A percentile compares a stretch with the other conserved stretches of the same genome.
These are phyloP conservation scores for Augiades crinisus DNA, from an alignment of 2,888 invertebrate species.

Conservation along the genomic window DNA sequence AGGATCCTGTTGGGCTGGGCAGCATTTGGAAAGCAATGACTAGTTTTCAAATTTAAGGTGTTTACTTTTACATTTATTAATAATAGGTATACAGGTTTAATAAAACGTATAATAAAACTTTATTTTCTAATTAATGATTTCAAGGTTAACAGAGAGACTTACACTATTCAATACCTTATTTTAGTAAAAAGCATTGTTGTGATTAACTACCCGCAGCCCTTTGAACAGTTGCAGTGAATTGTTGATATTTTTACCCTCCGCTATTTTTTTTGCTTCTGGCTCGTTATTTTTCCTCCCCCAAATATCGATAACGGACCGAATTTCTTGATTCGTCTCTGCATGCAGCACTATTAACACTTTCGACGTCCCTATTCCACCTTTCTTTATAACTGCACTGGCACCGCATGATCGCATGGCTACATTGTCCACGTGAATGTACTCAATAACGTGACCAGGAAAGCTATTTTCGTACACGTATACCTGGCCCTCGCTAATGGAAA, in stretches of 20 bases:
- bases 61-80: too few species aligned
- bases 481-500: conserved; percentile 57
- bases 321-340: conserved; percentile 57
- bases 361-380: conserved; percentile 54
- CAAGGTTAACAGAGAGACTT: too few species aligned
- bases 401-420: conserved; percentile 61
- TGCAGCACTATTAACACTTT: conserved; percentile 58
- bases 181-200: conserved; percentile 42
- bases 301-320: conserved; percentile 63
- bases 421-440: conserved; percentile 65
- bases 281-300: conserved; percentile 51
- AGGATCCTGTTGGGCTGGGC: too few species aligned
- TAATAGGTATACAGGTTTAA: too few species aligned
- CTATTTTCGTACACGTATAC: conserved; percentile 65
- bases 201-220: conserved; percentile 47
- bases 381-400: conserved; percentile 52
- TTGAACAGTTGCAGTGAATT: conserved; percentile 50
- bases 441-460: conserved; percentile 57
- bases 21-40: too few species aligned
- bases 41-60: too few species aligned
- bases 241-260: conserved; percentile 32
- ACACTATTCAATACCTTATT: neutral
- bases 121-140: too few species aligned
- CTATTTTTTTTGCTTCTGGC: conserved; percentile 3
- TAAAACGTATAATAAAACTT: too few species aligned